A percentile compares a stretch with the other conserved stretches of the same genome.
Conservation (phyloP, 1,140 invertebrate species). For the Lasioglossum baleicum region DNA sequence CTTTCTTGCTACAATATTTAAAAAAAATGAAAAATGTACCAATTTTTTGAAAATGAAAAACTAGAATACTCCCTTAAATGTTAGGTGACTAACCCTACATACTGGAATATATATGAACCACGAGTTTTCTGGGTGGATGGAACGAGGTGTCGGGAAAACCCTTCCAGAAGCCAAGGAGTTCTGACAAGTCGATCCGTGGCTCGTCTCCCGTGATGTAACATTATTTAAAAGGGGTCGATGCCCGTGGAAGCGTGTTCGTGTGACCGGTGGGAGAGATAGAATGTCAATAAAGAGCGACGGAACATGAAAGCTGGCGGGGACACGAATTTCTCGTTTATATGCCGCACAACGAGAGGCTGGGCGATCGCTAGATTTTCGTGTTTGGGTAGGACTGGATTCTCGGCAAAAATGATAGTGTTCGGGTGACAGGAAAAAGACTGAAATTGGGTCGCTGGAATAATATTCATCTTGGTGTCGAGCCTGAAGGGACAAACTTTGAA, state of each 20-base stretch:
- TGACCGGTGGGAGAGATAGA: constrained; percentile 50
- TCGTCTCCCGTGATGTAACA: constrained; percentile 36
- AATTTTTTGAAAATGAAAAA: too few species aligned
- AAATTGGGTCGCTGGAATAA: constrained; percentile 7
- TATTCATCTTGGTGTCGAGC: neutral
- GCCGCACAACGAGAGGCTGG: constrained; percentile 8
- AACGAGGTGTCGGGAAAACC: neutral
- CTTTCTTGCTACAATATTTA: too few species aligned
- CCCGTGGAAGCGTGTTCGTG: constrained; percentile 50
- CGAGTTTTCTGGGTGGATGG: neutral
- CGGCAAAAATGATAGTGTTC: constrained; percentile 13
- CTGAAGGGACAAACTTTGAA: neutral
- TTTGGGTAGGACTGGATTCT: constrained; percentile 1
- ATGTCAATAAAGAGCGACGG: constrained; percentile 56
- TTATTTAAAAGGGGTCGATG: constrained; percentile 56
- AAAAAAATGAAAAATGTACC: too few species aligned
- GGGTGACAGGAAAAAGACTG: neutral
- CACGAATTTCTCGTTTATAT: constrained; percentile 39
- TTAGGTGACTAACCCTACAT: too few species aligned
- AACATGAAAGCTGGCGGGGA: constrained; percentile 42
- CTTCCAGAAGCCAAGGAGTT: neutral
- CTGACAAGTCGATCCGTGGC: constrained; percentile 9
- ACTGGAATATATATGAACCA: neutral
- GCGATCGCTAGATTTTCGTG: neutral
- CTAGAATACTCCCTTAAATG: too few species aligned